phyloP scores from a whole-genome alignment of 1,140 invertebrate species.

The Archivesica marissinica region DNA sequence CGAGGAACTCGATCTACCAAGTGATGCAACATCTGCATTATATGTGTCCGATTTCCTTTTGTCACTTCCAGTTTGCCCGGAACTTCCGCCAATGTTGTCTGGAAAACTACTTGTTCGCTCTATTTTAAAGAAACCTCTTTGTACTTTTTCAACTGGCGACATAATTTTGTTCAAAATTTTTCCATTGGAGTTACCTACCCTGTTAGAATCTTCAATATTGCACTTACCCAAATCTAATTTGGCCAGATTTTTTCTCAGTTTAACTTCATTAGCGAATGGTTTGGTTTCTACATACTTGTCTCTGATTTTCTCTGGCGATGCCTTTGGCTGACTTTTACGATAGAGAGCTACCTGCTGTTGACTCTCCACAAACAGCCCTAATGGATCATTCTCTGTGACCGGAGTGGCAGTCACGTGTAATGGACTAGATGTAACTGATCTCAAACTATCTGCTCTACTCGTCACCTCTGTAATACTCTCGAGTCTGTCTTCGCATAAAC shows the following conservation, averaged over 20 bases:
- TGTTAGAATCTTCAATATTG: conserved; percentile 19
- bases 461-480: conserved; percentile 39
- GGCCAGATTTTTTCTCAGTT: conserved; percentile 17
- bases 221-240: conserved; percentile 45
- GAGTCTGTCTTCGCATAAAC: conserved; percentile 8
- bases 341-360: neutral
- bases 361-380: conserved; percentile 89
- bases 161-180: conserved; percentile 34
- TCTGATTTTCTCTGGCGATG: conserved; percentile 38
- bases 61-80: neutral
- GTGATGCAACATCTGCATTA: conserved; percentile 23
- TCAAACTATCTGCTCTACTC: conserved; percentile 40
- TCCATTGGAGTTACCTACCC: conserved; percentile 28
- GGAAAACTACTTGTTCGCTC: conserved; percentile 75
- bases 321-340: neutral
- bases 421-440: conserved; percentile 63
- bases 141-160: conserved; percentile 66
- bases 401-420: conserved; percentile 86
- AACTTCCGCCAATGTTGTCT: conserved; percentile 59
- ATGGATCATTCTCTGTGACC: conserved; percentile 95
- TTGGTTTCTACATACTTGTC: conserved; percentile 39
- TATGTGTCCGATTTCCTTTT: neutral
- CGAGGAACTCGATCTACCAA: conserved; percentile 54
- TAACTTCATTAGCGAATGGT: conserved; percentile 50
- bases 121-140: conserved; percentile 69